Evolutionary conservation across 2,113 vertebrate genomes (phyloP).

Genomic region (Entomyzon cyanotis): DNA sequence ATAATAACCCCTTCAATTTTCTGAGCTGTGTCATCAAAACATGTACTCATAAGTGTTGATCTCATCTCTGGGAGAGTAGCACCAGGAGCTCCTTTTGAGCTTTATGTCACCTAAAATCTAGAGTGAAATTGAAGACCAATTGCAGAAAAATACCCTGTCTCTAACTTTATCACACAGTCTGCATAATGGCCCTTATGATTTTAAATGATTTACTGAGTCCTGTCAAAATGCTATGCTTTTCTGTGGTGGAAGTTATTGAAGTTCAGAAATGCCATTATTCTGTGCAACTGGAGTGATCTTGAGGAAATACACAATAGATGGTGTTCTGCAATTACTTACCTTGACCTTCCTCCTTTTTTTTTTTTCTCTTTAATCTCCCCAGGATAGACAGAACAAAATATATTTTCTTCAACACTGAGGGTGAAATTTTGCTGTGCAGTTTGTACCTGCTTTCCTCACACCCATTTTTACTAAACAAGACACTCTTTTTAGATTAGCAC

Average conservation of each 20-base stretch:
- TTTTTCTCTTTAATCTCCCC: neutral
- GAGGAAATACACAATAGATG: neutral
- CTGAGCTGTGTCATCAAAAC: constrained; percentile 44
- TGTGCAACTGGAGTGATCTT: neutral
- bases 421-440: neutral
- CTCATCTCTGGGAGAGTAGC: constrained; percentile 31
- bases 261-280: constrained; percentile 18
- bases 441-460: neutral
- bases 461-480: neutral
- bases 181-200: constrained; percentile 30
- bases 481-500: neutral
- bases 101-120: constrained; percentile 30
- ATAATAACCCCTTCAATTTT: constrained; percentile 52
- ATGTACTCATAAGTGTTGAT: neutral
- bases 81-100: constrained; percentile 15
- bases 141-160: constrained; percentile 51
- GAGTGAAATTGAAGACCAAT: constrained; percentile 44
- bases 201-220: constrained; percentile 55
- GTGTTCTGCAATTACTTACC: neutral
- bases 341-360: neutral
- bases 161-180: constrained; percentile 26
- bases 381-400: neutral
- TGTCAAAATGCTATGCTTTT: constrained; percentile 1
- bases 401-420: neutral
- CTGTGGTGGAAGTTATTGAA: neutral